Percentiles rank a stretch among this genome's conserved stretches.
These are phyloP conservation scores for Athene cunicularia DNA, from an alignment of 2,113 vertebrate species.

Conservation along the genomic window DNA sequence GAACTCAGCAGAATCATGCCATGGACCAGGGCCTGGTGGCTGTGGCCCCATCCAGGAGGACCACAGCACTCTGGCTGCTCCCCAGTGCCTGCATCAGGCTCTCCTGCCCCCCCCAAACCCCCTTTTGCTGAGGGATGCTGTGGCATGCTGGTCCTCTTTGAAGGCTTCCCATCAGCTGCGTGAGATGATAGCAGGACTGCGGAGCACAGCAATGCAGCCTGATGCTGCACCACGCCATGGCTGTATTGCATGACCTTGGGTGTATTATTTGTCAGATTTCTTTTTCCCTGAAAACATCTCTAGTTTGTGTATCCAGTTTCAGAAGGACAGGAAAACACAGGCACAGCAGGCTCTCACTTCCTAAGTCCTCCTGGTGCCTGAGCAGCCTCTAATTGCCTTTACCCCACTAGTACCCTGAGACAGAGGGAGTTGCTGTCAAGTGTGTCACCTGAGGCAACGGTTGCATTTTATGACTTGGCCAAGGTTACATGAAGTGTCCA, in stretches of 20 bases:
- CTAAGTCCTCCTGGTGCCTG: neutral
- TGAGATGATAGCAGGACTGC: neutral
- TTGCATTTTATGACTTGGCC: fast-evolving
- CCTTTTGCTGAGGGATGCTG: neutral
- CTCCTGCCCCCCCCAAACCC: fast-evolving
- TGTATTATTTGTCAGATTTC: neutral
- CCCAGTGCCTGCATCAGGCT: fast-evolving
- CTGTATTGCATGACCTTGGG: neutral
- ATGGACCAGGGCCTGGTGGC: fast-evolving
- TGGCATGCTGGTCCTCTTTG: neutral
- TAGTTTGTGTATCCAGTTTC: neutral
- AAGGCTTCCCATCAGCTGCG: fast-evolving
- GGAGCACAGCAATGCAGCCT: neutral
- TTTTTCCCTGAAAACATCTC: neutral
- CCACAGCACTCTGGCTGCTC: neutral
- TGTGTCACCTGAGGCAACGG: neutral
- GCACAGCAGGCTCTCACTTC: neutral
- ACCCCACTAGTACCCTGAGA: neutral
- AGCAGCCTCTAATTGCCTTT: neutral
- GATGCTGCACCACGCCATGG: fast-evolving
- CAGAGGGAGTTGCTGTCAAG: neutral
- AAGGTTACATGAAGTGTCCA: neutral
- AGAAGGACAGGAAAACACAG: neutral
- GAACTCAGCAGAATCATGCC: fast-evolving
- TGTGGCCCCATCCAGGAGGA: fast-evolving